These are phyloP conservation scores for Aphodius granarius DNA, from an alignment of 2,888 invertebrate species.

Conservation along the genomic window DNA sequence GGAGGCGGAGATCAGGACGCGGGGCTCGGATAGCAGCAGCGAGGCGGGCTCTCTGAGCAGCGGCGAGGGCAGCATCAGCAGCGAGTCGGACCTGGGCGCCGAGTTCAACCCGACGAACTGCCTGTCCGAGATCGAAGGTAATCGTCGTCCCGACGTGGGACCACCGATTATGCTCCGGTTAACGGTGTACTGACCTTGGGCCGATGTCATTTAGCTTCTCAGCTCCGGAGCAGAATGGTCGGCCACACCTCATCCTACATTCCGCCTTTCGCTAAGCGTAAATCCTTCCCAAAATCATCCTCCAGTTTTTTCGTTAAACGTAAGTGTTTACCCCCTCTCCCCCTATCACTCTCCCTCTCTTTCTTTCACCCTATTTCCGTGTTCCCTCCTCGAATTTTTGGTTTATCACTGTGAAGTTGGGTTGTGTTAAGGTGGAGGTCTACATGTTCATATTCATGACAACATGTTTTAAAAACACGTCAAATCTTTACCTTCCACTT, in stretches of 20 bases:
- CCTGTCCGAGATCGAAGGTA: slow-evolving; percentile 30
- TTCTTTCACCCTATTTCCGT: too few relatives aligned
- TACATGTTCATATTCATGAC: too few relatives aligned
- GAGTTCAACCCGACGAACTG: slow-evolving; percentile 53
- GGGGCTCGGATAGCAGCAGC: slow-evolving; percentile 66
- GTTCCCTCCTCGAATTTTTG: too few relatives aligned
- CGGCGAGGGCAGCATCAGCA: slow-evolving; percentile 68
- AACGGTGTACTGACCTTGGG: background rate
- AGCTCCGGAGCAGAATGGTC: slow-evolving; percentile 10
- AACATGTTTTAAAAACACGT: too few relatives aligned
- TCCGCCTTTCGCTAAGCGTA: background rate
- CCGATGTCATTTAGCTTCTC: background rate
- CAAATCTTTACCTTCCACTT: too few relatives aligned
- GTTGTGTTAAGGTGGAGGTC: too few relatives aligned
- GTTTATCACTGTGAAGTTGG: too few relatives aligned
- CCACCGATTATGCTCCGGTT: background rate
- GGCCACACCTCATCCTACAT: background rate
- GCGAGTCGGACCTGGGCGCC: slow-evolving; percentile 62
- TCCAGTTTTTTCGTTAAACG: background rate
- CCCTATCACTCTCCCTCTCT: too few relatives aligned
- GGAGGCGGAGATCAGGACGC: slow-evolving; percentile 48
- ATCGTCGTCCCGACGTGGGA: too few relatives aligned
- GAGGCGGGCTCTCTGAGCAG: slow-evolving; percentile 71
- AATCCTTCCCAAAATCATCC: background rate
- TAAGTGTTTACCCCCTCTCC: background rate